phyloP scores from a whole-genome alignment of 2,888 invertebrate species.

The Spodoptera littoralis region DNA sequence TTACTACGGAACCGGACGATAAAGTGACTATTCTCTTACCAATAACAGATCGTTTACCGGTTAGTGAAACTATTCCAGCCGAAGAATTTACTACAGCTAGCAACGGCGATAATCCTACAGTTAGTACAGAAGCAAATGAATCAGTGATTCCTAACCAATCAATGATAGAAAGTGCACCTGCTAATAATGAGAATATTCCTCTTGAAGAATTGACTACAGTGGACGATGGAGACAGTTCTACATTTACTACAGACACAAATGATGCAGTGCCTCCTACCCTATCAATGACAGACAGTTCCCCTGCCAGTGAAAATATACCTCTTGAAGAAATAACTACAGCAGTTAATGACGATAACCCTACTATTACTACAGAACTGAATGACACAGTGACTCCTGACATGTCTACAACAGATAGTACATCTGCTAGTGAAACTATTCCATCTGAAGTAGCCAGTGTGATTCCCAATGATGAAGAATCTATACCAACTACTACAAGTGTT shows the following conservation, averaged over 20 bases:
- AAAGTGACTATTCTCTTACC: not conserved
- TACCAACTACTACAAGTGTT: slow-evolving; percentile 1
- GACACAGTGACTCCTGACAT: too few species aligned
- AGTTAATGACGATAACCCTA: not conserved
- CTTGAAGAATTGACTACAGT: not conserved
- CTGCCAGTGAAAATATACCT: not conserved
- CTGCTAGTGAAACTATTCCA: not conserved
- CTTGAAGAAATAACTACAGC: not conserved
- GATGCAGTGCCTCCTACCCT: too few species aligned
- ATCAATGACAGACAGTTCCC: too few species aligned
- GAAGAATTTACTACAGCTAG: not conserved
- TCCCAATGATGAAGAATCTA: not conserved
- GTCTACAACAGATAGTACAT: slow-evolving; percentile 4
- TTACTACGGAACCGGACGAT: not conserved
- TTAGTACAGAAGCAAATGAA: not conserved
- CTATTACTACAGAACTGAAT: not conserved
- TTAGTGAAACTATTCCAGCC: not conserved
- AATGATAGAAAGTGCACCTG: too few species aligned
- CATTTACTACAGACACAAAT: not conserved
- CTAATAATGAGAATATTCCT: not conserved
- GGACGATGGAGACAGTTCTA: not conserved
- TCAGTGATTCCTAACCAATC: too few species aligned
- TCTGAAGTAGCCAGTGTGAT: not conserved
- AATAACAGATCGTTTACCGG: not conserved
- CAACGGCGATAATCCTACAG: not conserved